Percentiles rank a stretch among this genome's conserved stretches.
Evolutionary conservation across 2,797 vertebrate genomes (phyloP).

Genomic region (Picus viridis): DNA sequence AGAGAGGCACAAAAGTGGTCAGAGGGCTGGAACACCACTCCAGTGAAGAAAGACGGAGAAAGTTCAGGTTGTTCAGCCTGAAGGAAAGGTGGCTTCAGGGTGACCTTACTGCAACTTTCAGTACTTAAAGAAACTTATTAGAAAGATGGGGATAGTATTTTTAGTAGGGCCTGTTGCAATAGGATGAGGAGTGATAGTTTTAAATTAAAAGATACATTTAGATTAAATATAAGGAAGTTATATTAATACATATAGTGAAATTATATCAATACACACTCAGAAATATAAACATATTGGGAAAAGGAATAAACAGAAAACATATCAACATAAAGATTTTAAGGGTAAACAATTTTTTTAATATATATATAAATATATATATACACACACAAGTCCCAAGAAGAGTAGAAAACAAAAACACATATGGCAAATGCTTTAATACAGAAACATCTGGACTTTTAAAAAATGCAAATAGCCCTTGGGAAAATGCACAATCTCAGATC

Average conservation of each 20-base stretch:
- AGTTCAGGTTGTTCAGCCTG: neutral
- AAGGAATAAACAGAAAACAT: neutral
- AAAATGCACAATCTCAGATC: neutral
- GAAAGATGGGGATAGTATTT: no score
- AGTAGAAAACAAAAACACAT: neutral
- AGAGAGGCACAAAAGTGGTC: no score
- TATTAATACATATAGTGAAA: neutral
- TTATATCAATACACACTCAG: no score
- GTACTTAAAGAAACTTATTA: no score
- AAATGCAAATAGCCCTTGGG: neutral
- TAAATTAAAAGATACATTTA: neutral
- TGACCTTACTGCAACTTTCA: no score
- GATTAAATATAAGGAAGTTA: no score
- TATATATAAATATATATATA: no score
- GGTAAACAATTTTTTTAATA: neutral
- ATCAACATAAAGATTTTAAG: neutral
- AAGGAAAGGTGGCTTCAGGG: neutral
- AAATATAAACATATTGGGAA: neutral
- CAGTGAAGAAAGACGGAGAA: no score
- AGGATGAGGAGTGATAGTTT: neutral
- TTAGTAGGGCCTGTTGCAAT: neutral
- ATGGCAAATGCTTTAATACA: fast-evolving
- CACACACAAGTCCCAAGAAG: neutral
- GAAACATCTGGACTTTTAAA: neutral
- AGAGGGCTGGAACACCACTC: no score